Base-by-base conservation (phyloP, 1,140 invertebrate species). In the Caenorhabditis brenneri region DNA sequence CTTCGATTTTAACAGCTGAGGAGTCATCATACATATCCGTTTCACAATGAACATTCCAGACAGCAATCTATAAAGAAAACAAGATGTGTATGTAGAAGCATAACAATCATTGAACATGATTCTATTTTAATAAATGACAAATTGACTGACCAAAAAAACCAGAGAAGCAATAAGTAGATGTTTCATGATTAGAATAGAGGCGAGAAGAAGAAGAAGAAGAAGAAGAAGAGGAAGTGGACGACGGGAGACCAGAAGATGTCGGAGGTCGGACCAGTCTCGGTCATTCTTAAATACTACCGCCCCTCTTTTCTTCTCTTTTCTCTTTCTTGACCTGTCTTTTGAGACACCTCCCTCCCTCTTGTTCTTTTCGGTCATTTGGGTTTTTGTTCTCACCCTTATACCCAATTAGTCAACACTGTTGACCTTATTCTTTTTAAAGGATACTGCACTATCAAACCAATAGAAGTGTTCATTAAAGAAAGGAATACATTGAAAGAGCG, bases 11-110 rank as follows among this genome's bases (percentile, higher is more conserved):
- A 10, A 74, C 65, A 74, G 27, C 15, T 42, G 65, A 74, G 10
- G 65, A 74, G 46, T 74, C 65, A 42, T 74, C 65, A 74, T 74
- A 74, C 65, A 74, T 74, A n/a, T 74, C 65, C 22, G 65, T 46
- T 74, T 74, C 65, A 46, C 65, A 74, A 24, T 74, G 12, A 22
- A 42, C 36, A 42, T 42, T 74, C 65, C 65, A 74, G 33, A 74
- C n/a, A 29, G 46, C 42, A 27, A n/a, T 74, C 65, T 74, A 15
- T n/a, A 65, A 65, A 58, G 29, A 65, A 74, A 74, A 74, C 65
- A 24, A 74, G 65, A 42, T 42, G 27, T 74, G 9, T 31, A 24
- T 74, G 29, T 39, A 46, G 22, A 42, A 9, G 36, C 12, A 46
- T 9, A 46, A 24, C 19, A 74, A 24, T 39, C n/a, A n/a, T n/a